Base-by-base conservation (phyloP, 2,797 vertebrate genomes). In the Neoniphon sammara region DNA sequence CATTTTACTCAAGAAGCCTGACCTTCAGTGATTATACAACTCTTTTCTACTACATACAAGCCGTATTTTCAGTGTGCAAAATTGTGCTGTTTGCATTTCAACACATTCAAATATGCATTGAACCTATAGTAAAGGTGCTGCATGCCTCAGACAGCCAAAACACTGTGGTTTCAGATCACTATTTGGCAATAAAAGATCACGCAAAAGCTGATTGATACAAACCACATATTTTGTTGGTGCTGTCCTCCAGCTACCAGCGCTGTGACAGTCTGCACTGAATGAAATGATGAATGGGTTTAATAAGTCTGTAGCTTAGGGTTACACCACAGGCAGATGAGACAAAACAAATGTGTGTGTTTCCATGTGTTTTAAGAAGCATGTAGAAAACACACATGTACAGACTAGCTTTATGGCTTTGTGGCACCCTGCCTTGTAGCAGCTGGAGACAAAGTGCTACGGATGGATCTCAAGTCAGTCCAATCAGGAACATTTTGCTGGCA, bases 271-370 rank as follows among this genome's bases (percentile, higher is more conserved):
- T 55, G 56, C 55, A 7, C 54, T 60, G 47, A 73, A 52, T 82
- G 69, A 77, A 73, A 86, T 91, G 88, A 94, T 93, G 70, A 87
- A 92, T 91, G 81, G 72, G 1, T 90, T 91, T 89, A 93, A 93
- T 92, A 91, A 89, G 84, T 86, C 81, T 90, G 83, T 87, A 89
- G 86, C 90, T 90, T 74, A 69, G 52, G 78, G 91, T 89, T 80
- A 90, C 82, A 83, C 74, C 60, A 74, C 69, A 68, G 80, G 76
- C 75, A 87, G 87, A 91, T 82, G 75, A 89, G 90, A 91, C 81
- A 83, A 88, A 90, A 88, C 89, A 87, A 87, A 84, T 65, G 70
- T 67, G 76, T 77, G 78, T 85, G 82, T 87, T 78, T 87, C 68
- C 61, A 25, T 87, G 81, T 88, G 68, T 87, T 88, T 88, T 83